Conservation (phyloP, 2,113 vertebrate genomes). For the Ibidorhyncha struthersii region DNA sequence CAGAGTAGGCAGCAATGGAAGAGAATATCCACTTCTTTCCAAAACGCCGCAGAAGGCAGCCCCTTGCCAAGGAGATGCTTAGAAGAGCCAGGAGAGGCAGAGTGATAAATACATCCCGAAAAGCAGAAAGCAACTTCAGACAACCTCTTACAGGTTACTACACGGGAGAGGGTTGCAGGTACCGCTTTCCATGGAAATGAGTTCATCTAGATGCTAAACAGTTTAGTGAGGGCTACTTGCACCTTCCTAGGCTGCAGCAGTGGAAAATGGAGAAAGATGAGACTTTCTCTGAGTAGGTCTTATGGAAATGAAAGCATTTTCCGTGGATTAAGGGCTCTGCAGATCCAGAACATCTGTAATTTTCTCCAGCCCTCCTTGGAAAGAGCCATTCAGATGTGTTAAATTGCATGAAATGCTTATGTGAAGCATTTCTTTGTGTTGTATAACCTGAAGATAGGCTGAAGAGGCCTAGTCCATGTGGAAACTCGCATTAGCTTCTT, state of each 20-base stretch:
- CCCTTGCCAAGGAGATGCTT: neutral
- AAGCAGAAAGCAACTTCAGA: neutral
- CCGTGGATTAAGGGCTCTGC: conserved; percentile 24
- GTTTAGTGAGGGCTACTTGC: conserved; percentile 12
- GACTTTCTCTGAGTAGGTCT: neutral
- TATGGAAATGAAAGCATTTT: conserved; percentile 29
- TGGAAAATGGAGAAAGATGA: conserved; percentile 40
- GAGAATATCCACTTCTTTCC: neutral
- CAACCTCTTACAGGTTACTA: neutral
- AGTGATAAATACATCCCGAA: neutral
- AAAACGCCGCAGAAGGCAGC: neutral
- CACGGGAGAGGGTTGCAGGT: neutral
- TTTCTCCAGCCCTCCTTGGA: neutral
- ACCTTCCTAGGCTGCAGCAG: neutral
- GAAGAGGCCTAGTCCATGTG: neutral
- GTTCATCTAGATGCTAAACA: conserved; percentile 42
- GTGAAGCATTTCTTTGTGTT: neutral
- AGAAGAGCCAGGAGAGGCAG: neutral
- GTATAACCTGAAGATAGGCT: neutral
- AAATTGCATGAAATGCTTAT: neutral
- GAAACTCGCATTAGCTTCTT: neutral
- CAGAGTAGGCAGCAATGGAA: neutral
- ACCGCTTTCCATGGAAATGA: conserved; percentile 29
- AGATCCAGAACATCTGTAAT: conserved; percentile 26
- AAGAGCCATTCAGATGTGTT: neutral